These are phyloP conservation scores for Pelodytes ibericus DNA, from an alignment of 2,797 vertebrate species.

Conservation along the genomic window DNA sequence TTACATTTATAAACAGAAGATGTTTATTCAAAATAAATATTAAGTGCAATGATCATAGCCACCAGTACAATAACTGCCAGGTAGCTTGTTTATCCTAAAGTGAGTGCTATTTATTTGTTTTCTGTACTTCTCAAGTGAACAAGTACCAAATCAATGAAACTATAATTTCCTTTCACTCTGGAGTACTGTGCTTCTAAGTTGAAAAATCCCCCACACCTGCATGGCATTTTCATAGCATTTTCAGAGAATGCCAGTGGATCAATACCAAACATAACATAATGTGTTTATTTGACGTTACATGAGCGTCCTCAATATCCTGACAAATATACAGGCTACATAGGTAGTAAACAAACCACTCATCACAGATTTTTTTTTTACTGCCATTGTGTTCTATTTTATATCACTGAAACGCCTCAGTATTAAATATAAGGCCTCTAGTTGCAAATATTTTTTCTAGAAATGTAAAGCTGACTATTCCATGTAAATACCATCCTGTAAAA, in stretches of 20 bases:
- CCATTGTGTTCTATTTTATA: too few species aligned
- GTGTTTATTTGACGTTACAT: constrained; percentile 15
- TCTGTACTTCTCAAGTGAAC: neutral
- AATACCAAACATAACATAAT: constrained; percentile 35
- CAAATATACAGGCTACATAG: neutral
- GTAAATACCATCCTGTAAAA: neutral
- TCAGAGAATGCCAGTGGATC: constrained; percentile 35
- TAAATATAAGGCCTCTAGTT: too few species aligned
- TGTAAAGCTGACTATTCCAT: neutral
- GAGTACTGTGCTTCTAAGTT: neutral
- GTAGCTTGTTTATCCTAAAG: neutral
- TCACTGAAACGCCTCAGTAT: too few species aligned
- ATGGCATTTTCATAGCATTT: constrained; percentile 41
- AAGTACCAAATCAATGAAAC: constrained; percentile 29
- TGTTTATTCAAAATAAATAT: too few species aligned
- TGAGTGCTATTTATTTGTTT: neutral
- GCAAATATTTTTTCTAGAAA: neutral
- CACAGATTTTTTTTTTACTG: neutral
- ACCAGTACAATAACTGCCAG: too few species aligned
- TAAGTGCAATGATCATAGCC: too few species aligned
- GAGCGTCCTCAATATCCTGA: neutral
- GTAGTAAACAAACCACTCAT: neutral
- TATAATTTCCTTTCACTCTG: constrained; percentile 25
- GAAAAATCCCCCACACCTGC: neutral
- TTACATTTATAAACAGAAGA: too few species aligned